phyloP scores from a whole-genome alignment of 2,113 vertebrate genomes.

The Mormyrus iriodes region DNA sequence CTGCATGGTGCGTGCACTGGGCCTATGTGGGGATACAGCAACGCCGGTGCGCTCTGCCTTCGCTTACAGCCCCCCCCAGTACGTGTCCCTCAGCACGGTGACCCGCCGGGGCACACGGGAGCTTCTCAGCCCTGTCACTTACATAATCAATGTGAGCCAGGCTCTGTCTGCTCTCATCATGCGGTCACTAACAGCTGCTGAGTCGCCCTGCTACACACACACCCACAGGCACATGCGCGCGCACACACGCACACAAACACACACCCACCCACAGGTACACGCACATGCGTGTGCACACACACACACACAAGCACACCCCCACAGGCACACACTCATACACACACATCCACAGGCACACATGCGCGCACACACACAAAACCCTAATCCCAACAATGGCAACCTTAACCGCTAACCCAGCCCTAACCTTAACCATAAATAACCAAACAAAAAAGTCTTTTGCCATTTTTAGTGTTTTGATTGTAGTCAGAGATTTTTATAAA shows the following conservation, averaged over 20 bases:
- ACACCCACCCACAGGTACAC: background rate
- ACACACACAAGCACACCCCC: background rate
- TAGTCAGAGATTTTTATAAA: too few species aligned
- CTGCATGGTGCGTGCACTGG: background rate
- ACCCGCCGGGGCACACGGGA: background rate
- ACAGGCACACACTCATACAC: background rate
- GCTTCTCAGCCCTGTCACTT: constrained; percentile 55
- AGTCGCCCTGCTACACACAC: constrained; percentile 3
- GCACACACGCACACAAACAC: background rate
- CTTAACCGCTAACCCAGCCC: too few species aligned
- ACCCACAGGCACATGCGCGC: background rate
- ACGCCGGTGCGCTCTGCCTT: background rate
- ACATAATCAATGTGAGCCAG: constrained; percentile 61
- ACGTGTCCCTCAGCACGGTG: background rate
- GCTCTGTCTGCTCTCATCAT: constrained; percentile 40
- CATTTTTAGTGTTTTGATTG: too few species aligned
- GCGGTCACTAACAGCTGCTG: constrained; percentile 60
- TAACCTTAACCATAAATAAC: too few species aligned
- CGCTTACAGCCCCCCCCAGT: background rate
- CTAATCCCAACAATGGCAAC: too few species aligned
- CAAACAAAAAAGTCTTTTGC: too few species aligned
- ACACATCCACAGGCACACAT: background rate
- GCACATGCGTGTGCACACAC: background rate
- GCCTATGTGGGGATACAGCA: background rate
- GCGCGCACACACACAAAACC: background rate